Base-by-base conservation (phyloP, 92 coral and sea anemone species). In the Heliopora coerulea region DNA sequence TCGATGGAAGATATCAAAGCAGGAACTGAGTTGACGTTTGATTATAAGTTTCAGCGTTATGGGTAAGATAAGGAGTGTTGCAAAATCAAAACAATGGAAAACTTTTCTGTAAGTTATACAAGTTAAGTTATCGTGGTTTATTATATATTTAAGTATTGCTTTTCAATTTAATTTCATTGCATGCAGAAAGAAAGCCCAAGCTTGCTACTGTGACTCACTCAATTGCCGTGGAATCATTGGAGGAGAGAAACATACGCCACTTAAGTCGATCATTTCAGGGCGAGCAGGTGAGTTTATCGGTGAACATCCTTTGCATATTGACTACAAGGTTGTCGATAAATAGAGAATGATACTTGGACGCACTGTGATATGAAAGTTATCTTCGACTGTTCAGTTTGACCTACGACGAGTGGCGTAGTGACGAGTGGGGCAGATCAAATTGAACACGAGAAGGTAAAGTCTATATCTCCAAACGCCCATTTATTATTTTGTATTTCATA, bases 211-310 rank as follows among this genome's bases (percentile, higher is more conserved):
- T 78, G 96, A 86, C 21, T 73, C 96, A 11, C 68, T 72, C 37
- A 93, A 86, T 76, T 93, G 98, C 59, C 87, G 96, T 27, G 98
- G 98, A 25, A 87, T 93, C 19, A 93, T 93, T 59, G 98, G 98
- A 3, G 98, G 98, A 44, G 96, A 90, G 82, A 93, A 93, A 32
- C 98, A 90, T 61, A 93, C 98, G 7, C 98, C 98, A 0, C 86
- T 93, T 28, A 93, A 93, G 82, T 88, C 86, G 44, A 82, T 69
- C 13, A 54, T 69, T 13, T 69, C 76, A 19, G 49, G 76, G 2
- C 34, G 76, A 69, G 24, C 76, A 1, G 76, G 76, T 69, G 19
- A 32, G 61, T 65, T 33, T 15, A 39, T 32, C 19, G n/a, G 48
- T 9, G n/a, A n/a, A n/a, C n/a, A n/a, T n/a, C n/a, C n/a, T n/a